phyloP scores from a whole-genome alignment of 1,140 invertebrate species.

The Drosophila sp. region DNA sequence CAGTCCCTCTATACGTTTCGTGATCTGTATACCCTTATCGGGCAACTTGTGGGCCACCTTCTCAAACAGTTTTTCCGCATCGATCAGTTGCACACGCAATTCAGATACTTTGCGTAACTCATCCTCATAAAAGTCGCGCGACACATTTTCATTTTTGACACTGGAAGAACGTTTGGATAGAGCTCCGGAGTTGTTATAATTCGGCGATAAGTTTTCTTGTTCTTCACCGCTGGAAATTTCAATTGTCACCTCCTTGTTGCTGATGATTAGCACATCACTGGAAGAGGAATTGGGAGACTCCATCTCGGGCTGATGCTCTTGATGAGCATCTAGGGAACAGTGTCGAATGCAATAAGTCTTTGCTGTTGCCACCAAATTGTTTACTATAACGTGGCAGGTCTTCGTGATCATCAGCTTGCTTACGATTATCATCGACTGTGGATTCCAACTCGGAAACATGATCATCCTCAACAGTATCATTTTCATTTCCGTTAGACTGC shows the following conservation, averaged over 20 bases:
- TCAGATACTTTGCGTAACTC: slow-evolving; percentile 61
- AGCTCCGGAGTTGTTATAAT: slow-evolving; percentile 15
- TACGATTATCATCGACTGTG: neutral
- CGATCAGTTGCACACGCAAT: slow-evolving; percentile 42
- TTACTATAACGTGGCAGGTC: slow-evolving; percentile 64
- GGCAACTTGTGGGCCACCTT: slow-evolving; percentile 63
- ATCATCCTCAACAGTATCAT: neutral
- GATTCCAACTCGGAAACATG: neutral
- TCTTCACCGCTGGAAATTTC: slow-evolving; percentile 66
- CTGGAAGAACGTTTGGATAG: neutral
- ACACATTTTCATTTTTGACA: slow-evolving; percentile 42
- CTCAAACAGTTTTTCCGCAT: slow-evolving; percentile 59
- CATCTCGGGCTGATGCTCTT: neutral
- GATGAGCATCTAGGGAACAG: slow-evolving; percentile 38
- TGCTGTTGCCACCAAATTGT: slow-evolving; percentile 63
- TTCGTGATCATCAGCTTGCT: neutral
- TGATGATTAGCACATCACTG: slow-evolving; percentile 73
- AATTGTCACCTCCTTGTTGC: slow-evolving; percentile 62
- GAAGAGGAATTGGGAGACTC: slow-evolving; percentile 43
- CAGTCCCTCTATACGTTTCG: slow-evolving; percentile 55
- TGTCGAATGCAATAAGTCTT: slow-evolving; percentile 68
- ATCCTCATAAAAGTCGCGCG: slow-evolving; percentile 44
- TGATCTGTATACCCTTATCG: slow-evolving; percentile 70
- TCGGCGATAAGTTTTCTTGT: slow-evolving; percentile 36
- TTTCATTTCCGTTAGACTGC: neutral